Evolutionary conservation across 2,113 vertebrate species (phyloP), one percentile per base, ranked within the genome.

Genomic region (Lontra canadensis): DNA sequence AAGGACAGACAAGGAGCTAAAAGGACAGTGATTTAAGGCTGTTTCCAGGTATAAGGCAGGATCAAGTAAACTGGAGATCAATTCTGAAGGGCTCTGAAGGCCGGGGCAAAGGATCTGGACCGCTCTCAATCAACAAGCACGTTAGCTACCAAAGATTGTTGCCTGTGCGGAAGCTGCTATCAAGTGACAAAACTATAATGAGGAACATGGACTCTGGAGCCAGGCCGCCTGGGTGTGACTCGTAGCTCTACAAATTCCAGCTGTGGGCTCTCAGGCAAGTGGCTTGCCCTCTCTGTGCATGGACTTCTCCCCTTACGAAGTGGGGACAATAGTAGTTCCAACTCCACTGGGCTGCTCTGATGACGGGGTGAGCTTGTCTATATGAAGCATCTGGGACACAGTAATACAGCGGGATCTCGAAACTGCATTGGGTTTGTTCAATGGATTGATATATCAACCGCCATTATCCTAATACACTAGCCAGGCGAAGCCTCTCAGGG

Each of bases 1-100:
- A 44, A 76, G 34, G 12, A 39, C 20, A 88, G 71, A 23, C 0
- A 12, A 42, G 9, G 7, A 21, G 20, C 78, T 42, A 3, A 14
- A 23, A n/a, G 5, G 7, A 8, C 23, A 36, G 84, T 0, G 9
- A 13, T 6, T 6, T 34, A 34, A n/a, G 59, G 61, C 29, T 61
- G 26, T 18, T 84, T 80, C 49, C n/a, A 15, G 83, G 67, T n/a
- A 15, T 12, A 18, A 67, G 55, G 47, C 15, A 42, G 17, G 25
- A 52, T 17, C 25, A 90, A 49, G 21, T n/a, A 21, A 73, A 59
- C 0, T 2, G 44, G 55, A n/a, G 31, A 49, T 7, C 7, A 21
- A 49, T 73, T 89, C 79, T 36, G 34, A 88, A 20, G 59, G 42
- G 26, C n/a, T 86, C 95, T 57, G 31, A n/a, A 26, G 15, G 17